Evolutionary conservation across 2,113 vertebrate species (phyloP).

Genomic region (Calyptommatus sinebrachiatus): DNA sequence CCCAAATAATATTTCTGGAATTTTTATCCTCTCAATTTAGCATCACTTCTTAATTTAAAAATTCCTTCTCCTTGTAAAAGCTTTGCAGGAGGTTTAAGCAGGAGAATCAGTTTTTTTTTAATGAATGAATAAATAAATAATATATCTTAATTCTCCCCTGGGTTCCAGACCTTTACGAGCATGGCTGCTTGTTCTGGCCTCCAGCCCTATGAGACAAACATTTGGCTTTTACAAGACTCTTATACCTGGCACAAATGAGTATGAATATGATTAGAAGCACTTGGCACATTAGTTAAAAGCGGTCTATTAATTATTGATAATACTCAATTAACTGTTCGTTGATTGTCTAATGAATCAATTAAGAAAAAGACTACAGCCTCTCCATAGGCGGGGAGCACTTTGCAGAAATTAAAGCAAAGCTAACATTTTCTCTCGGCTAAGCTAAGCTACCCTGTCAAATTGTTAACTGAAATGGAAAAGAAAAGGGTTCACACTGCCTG

Average conservation of each 20-base stretch:
- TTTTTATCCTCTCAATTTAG: too few relatives aligned
- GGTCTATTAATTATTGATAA: constrained; percentile 21
- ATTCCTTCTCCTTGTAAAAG: background rate
- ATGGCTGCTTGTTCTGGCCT: background rate
- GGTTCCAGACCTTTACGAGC: background rate
- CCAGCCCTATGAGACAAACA: background rate
- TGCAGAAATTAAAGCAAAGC: constrained; percentile 2
- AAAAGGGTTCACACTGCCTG: background rate
- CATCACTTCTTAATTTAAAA: background rate
- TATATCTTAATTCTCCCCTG: background rate
- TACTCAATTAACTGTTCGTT: constrained; percentile 13
- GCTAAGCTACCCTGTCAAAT: background rate
- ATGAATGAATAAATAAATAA: too few relatives aligned
- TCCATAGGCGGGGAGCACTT: constrained; percentile 6
- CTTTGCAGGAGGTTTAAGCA: background rate
- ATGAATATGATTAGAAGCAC: background rate
- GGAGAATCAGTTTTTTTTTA: background rate
- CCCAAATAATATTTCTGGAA: too few relatives aligned
- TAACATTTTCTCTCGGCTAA: constrained; percentile 9
- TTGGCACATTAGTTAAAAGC: constrained; percentile 8
- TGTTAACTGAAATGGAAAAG: background rate
- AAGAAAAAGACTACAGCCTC: background rate
- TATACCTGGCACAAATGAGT: constrained; percentile 3
- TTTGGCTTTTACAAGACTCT: background rate
- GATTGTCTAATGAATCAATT: constrained; percentile 21